Base-by-base conservation (phyloP, 2,888 invertebrate species). In the Hypolimnas misippus region DNA sequence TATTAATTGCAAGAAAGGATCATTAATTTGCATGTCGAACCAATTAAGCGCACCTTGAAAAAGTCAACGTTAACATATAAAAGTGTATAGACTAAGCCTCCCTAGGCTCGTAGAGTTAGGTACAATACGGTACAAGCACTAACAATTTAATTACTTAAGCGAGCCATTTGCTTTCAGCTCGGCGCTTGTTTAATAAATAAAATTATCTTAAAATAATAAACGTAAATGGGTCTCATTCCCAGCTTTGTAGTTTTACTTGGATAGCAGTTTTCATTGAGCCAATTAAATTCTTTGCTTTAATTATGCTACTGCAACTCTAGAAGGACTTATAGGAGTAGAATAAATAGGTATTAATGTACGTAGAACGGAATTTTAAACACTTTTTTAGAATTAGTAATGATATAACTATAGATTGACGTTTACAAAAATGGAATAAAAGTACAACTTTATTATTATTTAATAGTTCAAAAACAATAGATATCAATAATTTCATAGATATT, bases 171-270 rank as follows among this genome's bases (percentile, higher is more conserved):
- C 42, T 55, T 35, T 38, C 33, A 58, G 55, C 51, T 46, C 31
- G 62, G 63, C 29, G 69, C 69, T 69, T 65, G 71, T 72, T 69
- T 71, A 75, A 74, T 73, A 74, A 76, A 73, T 76, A 72, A 67
- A 74, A 67, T 74, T 76, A 69, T 72, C 68, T 68, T 68, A 69
- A 67, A 67, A 71, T 72, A 73, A 74, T 76, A 59, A 65, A 65
- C 52, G 51, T 65, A 46, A 62, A 65, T 52, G 40, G 54, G 14
- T 40, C 51, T 57, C 53, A 29, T 58, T 62, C 50, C 50, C 42
- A 44, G 44, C 53, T 44, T 46, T 51, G 50, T 57, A 44, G n/a
- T 59, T 33, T 53, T 46, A 42, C 5, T 3, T 10, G 12, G 17
- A 17, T 19, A 44, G 12, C 44, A 44, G n/a, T n/a, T 17, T 44